Base-by-base conservation (phyloP, 1,140 invertebrate species). In the Saccostrea cuccullata region DNA sequence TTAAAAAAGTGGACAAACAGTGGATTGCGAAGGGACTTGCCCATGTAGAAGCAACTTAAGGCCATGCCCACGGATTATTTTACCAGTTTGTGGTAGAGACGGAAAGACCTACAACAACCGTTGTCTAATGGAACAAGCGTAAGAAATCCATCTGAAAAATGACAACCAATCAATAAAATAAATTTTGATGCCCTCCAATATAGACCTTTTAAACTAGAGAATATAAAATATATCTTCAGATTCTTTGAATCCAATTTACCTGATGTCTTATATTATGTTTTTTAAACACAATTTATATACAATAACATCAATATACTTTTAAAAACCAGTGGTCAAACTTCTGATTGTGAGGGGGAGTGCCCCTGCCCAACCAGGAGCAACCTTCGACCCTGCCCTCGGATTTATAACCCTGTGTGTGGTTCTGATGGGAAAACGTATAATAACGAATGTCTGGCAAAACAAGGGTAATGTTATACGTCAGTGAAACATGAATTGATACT, bases 361-460 rank as follows among this genome's bases (percentile, higher is more conserved):
- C 86, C 86, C 13, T 87, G 86, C 17, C 23, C 55, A 6, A 26
- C 5, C 70, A 30, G 26, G 5, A 17, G 23, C 9, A 64, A 70
- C 82, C 67, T 88, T 0, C 30, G 84, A 23, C 47, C 55, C 0
- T 88, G 87, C 83, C 84, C 84, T 2, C 55, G 9, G 26, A 67
- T 55, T 56, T 67, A 55, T 20, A 55, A 55, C 8, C 55, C 84
- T 23, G 84, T 86, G 0, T 88, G 87, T 88, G 87, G 83, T 0
- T 30, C 17, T 55, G 87, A 88, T 64, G 84, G 87, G 17, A 55
- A 58, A 8, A 67, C 84, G 1, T 88, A 88, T 55, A 88, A 82
- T 11, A 88, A 73, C n/a, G 84, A 67, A 12, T 88, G 84, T 47
- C 84, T 82, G 15, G 73, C 70, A 6, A 64, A 64, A 47, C 85